Conservation (phyloP, 1,140 invertebrate species). For the Tetragonula clypearis region DNA sequence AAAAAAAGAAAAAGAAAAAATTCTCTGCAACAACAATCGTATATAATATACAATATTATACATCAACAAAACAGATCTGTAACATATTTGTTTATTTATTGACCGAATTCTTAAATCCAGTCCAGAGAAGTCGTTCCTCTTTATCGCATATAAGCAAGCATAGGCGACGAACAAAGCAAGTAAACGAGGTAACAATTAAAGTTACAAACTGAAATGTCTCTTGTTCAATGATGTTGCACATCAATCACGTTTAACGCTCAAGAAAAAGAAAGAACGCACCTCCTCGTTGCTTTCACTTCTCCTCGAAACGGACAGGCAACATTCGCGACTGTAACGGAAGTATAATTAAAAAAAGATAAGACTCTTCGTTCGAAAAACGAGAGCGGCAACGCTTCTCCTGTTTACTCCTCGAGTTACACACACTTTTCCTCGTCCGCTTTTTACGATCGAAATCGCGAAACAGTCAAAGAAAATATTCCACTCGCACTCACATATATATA, state of each 20-base stretch:
- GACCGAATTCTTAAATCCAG: neutral
- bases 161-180: neutral
- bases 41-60: too few relatives aligned
- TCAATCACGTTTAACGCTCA: neutral
- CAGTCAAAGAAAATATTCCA: slow-evolving; percentile 1
- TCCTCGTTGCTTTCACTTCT: slow-evolving; percentile 22
- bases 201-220: neutral
- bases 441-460: neutral
- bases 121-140: neutral
- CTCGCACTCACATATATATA: neutral
- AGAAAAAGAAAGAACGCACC: neutral
- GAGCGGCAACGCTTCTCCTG: too few relatives aligned
- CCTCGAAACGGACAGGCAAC: neutral
- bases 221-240: neutral
- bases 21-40: neutral
- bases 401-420: slow-evolving; percentile 1
- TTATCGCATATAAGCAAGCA: too few relatives aligned
- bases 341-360: neutral
- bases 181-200: neutral
- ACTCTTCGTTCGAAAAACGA: neutral
- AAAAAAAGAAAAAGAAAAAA: neutral
- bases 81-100: neutral
- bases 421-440: neutral
- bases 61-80: neutral
- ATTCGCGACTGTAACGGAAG: slow-evolving; percentile 2